These are phyloP conservation scores for Drosophila flavopinicola DNA, from an alignment of 2,888 invertebrate genomes.

Conservation along the genomic window DNA sequence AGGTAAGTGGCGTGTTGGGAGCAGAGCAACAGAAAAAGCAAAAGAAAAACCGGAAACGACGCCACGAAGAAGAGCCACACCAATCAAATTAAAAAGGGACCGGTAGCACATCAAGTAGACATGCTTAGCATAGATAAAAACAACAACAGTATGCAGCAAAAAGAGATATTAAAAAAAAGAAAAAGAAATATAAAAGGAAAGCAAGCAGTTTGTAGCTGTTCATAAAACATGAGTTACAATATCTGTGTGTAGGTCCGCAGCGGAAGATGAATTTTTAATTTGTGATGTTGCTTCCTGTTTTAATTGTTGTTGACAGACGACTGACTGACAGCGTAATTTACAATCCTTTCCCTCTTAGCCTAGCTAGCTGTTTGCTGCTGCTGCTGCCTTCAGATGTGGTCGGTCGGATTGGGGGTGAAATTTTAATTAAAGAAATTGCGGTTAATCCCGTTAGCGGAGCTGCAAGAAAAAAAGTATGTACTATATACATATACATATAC, in stretches of 20 bases:
- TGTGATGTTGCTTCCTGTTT: constrained; percentile 76
- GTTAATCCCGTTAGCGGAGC: constrained; percentile 80
- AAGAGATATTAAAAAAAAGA: constrained; percentile 15
- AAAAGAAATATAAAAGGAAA: constrained; percentile 14
- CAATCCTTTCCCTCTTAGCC: constrained; percentile 64
- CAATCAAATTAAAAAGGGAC: constrained; percentile 73
- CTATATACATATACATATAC: constrained; percentile 19
- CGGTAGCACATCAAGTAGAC: constrained; percentile 62
- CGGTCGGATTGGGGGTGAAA: constrained; percentile 50
- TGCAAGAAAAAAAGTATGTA: constrained; percentile 10
- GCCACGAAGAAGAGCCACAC: constrained; percentile 43
- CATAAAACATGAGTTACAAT: constrained; percentile 48
- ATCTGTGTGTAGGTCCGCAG: constrained; percentile 37
- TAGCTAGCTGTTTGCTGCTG: not conserved
- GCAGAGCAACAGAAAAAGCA: not conserved
- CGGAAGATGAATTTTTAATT: constrained; percentile 78
- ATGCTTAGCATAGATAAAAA: constrained; percentile 50
- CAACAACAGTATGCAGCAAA: constrained; percentile 32
- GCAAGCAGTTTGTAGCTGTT: constrained; percentile 40
- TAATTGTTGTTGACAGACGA: constrained; percentile 75
- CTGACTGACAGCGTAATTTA: constrained; percentile 80
- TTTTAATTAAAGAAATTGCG: constrained; percentile 83
- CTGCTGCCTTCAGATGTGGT: constrained; percentile 27
- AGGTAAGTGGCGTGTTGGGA: constrained; percentile 46
- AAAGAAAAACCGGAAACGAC: constrained; percentile 59